phyloP scores from a whole-genome alignment of 2,797 vertebrate genomes.

The Lateolabrax maculatus region DNA sequence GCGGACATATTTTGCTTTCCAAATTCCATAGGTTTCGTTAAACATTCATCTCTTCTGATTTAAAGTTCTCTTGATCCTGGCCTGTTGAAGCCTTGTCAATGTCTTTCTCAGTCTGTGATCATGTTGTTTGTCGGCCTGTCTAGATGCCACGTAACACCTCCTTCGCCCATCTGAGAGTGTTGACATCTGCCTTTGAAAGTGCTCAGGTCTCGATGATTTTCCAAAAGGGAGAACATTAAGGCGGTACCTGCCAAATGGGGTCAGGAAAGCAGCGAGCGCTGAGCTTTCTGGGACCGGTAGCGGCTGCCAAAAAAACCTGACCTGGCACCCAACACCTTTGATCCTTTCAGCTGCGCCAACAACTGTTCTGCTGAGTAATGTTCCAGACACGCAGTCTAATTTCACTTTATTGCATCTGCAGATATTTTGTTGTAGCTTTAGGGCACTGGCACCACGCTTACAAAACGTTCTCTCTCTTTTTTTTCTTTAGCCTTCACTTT shows the following conservation, averaged over 20 bases:
- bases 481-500: not conserved
- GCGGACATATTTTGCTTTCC: not conserved
- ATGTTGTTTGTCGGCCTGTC: not conserved
- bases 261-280: not conserved
- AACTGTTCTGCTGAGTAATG: slow-evolving; percentile 34
- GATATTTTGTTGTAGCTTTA: not conserved
- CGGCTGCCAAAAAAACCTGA: slow-evolving; percentile 25
- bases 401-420: slow-evolving; percentile 18
- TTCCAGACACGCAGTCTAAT: not conserved
- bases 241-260: not conserved
- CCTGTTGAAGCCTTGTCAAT: not conserved
- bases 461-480: not conserved
- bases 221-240: slow-evolving; percentile 15
- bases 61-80: not conserved
- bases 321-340: slow-evolving; percentile 18
- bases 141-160: not conserved
- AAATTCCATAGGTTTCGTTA: not conserved
- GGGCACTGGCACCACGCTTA: not conserved
- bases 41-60: not conserved
- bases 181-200: slow-evolving; percentile 21
- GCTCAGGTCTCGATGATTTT: slow-evolving; percentile 10
- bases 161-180: not conserved
- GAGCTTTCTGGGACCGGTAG: not conserved
- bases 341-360: slow-evolving; percentile 28
- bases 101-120: not conserved